Evolutionary conservation across 2,113 vertebrate species (phyloP), one percentile per base, ranked within the genome.

Genomic region (Ciconia stormi): DNA sequence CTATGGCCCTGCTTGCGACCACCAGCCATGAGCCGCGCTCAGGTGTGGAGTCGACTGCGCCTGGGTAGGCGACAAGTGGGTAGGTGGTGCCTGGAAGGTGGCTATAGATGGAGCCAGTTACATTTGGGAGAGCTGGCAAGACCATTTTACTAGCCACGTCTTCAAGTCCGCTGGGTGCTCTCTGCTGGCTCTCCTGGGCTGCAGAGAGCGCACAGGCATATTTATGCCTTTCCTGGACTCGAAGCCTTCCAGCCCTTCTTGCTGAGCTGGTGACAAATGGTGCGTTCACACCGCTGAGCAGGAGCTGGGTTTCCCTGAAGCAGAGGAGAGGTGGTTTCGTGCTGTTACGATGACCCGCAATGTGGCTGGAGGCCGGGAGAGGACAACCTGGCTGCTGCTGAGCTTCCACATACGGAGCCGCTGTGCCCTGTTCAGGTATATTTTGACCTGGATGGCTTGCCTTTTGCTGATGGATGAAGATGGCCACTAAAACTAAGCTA

Each of bases 1-100:
- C 61, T 26, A 0, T 2, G 2, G 38, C 58, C 36, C 10, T 0
- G 1, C 44, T n/a, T 26, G 62, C 3, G 3, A 46, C 15, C 23
- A 8, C 27, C 42, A n/a, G 36, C 20, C 13, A 14, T 6, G 53
- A 77, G 62, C 70, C 11, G 2, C 0, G 0, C 36, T 50, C 22
- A 14, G 34, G 27, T 26, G 26, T 10, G 34, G 56, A 27, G 29
- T 32, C 7, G 8, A 0, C 30, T 17, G 40, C 0, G 12, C 36
- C 70, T 55, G 42, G 34, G n/a, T 6, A n/a, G 71, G 44, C 13
- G 49, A 36, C 7, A 7, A 26, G 32, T 4, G 53, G 38, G 6
- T 22, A 53, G 53, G 27, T 3, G 27, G n/a, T 85, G 65, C 29
- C 83, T 82, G 74, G 22, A 53, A 55, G 1, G 27, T 2, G 21